Base-by-base conservation (phyloP, 2,113 vertebrate genomes). In the Apistogramma diplotaenia region DNA sequence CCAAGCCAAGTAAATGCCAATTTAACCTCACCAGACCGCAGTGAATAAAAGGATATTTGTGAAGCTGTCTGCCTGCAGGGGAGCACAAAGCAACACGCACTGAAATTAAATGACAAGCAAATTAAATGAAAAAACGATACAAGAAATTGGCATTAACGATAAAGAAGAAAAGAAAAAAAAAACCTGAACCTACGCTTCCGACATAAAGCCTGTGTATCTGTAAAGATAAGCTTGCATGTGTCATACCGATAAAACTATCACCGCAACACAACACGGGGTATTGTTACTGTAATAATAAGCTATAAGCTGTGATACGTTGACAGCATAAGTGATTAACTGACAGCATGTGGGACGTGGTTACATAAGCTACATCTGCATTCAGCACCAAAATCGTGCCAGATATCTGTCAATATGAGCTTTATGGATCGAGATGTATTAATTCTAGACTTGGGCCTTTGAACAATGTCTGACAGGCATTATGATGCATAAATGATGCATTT, bases 1-100 rank as follows among this genome's bases (percentile, higher is more conserved):
- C 58, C 21, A 29, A 86, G 81, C 78, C 78, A 51, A 76, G n/a
- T 21, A 78, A 83, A 81, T 58, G 59, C 84, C 60, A 89, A 78
- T 75, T 59, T 37, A 49, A 51, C 53, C 35, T 76, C 3, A 35
- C 11, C 35, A 75, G 59, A 78, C 54, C 18, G 13, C 27, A 15
- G 56, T 49, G 15, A 61, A 25, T 33, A 21, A 71, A 27, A 49
- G 4, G 21, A 43, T 43, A 43, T 61, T 56, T 40, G 59, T 77
- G n/a, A 29, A 40, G 59, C 46, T 49, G 70, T 18, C 37, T 49
- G 7, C 31, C 62, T 43, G 72, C 61, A 74, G 21, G 74, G 59
- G 43, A 74, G 74, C 4, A 53, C 18, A 33, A 35, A 56, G 53
- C 18, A 37, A 74, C 27, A 60, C 3, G 27, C 62, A 74, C 35